Base-by-base conservation (phyloP, 2,113 vertebrate species). In the Rhipidura dahli region DNA sequence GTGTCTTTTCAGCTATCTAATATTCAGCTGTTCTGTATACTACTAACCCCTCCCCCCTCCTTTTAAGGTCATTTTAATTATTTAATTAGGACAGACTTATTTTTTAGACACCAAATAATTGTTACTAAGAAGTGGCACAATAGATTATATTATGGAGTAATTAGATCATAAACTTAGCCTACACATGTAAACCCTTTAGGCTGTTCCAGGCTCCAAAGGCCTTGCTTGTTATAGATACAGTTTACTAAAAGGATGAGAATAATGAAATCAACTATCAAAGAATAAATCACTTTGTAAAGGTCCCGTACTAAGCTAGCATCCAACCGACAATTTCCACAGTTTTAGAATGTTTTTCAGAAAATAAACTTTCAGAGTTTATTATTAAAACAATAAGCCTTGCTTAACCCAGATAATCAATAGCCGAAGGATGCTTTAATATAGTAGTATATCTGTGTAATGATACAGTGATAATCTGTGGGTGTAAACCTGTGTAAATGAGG, bases 41-140 rank as follows among this genome's bases (percentile, higher is more conserved):
- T 51, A 37, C 14, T 22, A 77, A 33, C 15, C 12, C 1, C 0
- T 44, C 37, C 15, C 3, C 45, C 31, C 45, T 51, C 63, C 42
- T 78, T 93, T 94, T 95, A 85, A 65, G 42, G 77, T 96, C 26
- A 63, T 71, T 92, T 94, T 84, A 85, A 47, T 87, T 91, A 87
- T 95, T 93, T 97, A 45, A 88, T 94, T 97, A 79, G n/a, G 82
- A 87, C 56, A 72, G 65, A 44, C 37, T 71, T 81, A 33, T 4
- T 31, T 94, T 86, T 91, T 31, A 88, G 66, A 51, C 63, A 83
- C 51, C 26, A 40, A 86, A 78, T 45, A 90, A 39, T 68, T 94
- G 83, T 92, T 71, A 82, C 23, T 84, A 73, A 53, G 53, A 95
- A 91, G 44, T 94, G 39, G 40, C 35, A 68, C 45, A 80, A 66